Conservation (phyloP, 2,113 vertebrate genomes). For the Myodes glareolus region DNA sequence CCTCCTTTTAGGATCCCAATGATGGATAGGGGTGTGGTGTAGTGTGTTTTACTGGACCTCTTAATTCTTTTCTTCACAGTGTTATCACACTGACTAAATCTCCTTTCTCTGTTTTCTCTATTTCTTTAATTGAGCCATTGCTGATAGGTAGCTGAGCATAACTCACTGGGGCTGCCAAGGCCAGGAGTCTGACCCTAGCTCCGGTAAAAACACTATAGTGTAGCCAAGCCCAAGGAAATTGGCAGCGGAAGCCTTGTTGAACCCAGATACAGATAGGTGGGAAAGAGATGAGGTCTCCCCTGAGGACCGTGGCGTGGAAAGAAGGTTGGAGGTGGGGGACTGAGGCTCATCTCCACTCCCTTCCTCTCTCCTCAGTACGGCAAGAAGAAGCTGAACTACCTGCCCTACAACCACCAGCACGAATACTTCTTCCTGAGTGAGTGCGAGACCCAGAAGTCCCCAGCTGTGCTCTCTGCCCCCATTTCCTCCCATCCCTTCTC, state of each 20-base stretch:
- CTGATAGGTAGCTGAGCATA: neutral
- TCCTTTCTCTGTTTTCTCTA: neutral
- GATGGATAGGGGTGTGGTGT: too few relatives aligned
- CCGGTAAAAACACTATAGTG: neutral
- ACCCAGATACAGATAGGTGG: neutral
- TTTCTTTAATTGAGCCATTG: too few relatives aligned
- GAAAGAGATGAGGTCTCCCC: too few relatives aligned
- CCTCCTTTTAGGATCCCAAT: neutral
- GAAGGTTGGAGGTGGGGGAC: rapidly evolving
- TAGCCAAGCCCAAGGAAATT: neutral
- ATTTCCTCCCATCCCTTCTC: neutral
- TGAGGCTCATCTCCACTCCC: neutral
- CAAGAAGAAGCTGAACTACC: constrained; percentile 90
- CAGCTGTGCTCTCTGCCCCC: neutral
- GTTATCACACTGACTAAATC: neutral
- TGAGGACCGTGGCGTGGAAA: rapidly evolving
- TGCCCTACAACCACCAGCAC: constrained; percentile 91
- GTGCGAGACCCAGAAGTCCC: constrained; percentile 61
- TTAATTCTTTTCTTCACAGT: neutral
- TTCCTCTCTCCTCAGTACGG: constrained; percentile 88
- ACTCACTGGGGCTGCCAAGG: neutral
- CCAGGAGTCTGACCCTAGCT: too few relatives aligned
- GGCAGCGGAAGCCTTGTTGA: too few relatives aligned
- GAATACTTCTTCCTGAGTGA: constrained; percentile 96
- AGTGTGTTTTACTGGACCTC: too few relatives aligned